A percentile compares a stretch with the other conserved stretches of the same genome.
Evolutionary conservation across 2,888 invertebrate species (phyloP).

Genomic region (Pocota personata): DNA sequence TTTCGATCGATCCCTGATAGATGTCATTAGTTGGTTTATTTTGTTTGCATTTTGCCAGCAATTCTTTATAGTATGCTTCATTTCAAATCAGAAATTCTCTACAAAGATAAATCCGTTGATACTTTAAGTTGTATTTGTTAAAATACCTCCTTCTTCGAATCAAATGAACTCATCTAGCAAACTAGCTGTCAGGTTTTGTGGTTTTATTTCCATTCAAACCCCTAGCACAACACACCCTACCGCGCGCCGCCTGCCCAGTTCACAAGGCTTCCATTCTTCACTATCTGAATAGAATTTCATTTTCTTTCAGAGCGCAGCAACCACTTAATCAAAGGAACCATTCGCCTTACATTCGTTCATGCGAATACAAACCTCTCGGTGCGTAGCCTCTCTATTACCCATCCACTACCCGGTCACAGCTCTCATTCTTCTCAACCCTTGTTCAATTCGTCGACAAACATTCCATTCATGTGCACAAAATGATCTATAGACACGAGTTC

Average conservation of each 20-base stretch:
- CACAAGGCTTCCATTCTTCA: constrained; percentile 52
- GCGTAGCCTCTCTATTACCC: constrained; percentile 50
- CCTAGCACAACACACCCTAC: not conserved
- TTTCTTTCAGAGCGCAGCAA: constrained; percentile 63
- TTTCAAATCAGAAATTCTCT: not conserved
- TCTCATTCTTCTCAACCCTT: constrained; percentile 24
- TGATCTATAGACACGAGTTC: constrained; percentile 73
- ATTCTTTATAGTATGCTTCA: not conserved
- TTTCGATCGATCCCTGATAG: no score
- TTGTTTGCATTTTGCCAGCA: no score
- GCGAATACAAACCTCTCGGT: constrained; percentile 61
- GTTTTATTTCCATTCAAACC: constrained; percentile 16
- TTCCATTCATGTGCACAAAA: constrained; percentile 72
- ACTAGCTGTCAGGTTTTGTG: constrained; percentile 67
- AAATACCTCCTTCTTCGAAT: constrained; percentile 43
- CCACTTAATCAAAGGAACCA: constrained; percentile 68
- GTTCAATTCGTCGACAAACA: constrained; percentile 65
- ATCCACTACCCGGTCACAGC: constrained; percentile 20
- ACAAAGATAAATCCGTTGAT: constrained; percentile 6
- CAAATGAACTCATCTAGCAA: constrained; percentile 68
- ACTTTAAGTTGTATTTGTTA: constrained; percentile 15
- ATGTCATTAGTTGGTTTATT: no score
- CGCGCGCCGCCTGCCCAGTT: not conserved
- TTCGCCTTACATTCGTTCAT: constrained; percentile 64
- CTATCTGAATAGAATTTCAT: constrained; percentile 66